phyloP scores from a whole-genome alignment of 1,140 invertebrate species.

The Drosophila sproati region DNA sequence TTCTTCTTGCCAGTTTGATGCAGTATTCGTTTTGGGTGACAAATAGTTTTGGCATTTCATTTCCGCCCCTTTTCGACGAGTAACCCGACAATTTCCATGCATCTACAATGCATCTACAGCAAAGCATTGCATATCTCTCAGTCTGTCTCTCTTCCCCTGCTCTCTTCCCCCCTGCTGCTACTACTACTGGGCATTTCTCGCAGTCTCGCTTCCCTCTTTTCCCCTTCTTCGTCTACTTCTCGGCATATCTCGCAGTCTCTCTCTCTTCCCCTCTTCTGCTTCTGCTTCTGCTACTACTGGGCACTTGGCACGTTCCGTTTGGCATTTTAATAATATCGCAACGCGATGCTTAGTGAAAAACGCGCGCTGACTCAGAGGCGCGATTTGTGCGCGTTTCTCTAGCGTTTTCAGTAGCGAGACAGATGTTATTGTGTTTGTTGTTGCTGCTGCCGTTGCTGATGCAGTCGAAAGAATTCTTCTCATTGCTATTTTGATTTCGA shows the following conservation, averaged over 20 bases:
- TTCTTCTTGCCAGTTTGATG: conserved; percentile 8
- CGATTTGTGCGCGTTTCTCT: conserved; percentile 37
- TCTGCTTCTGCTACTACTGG: background rate
- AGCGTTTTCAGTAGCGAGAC: conserved; percentile 32
- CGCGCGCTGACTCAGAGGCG: conserved; percentile 48
- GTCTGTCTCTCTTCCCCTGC: no score
- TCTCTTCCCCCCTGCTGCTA: no score
- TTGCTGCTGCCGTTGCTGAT: background rate
- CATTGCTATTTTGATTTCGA: conserved; percentile 74
- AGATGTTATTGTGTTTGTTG: background rate
- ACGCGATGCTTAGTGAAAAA: background rate
- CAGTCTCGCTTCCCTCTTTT: background rate
- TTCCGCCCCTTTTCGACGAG: background rate
- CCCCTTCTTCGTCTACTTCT: no score
- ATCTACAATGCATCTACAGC: background rate
- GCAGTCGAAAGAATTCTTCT: conserved; percentile 64
- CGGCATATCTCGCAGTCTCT: background rate
- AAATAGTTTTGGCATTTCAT: conserved; percentile 40
- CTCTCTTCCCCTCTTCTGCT: background rate
- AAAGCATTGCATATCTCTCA: background rate
- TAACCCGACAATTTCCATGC: background rate
- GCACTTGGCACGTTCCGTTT: conserved; percentile 59
- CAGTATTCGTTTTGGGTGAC: conserved; percentile 17
- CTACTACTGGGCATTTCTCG: no score
- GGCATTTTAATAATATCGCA: conserved; percentile 40